phyloP scores from a whole-genome alignment of 2,888 invertebrate species.

The Eucera pruinosa region DNA sequence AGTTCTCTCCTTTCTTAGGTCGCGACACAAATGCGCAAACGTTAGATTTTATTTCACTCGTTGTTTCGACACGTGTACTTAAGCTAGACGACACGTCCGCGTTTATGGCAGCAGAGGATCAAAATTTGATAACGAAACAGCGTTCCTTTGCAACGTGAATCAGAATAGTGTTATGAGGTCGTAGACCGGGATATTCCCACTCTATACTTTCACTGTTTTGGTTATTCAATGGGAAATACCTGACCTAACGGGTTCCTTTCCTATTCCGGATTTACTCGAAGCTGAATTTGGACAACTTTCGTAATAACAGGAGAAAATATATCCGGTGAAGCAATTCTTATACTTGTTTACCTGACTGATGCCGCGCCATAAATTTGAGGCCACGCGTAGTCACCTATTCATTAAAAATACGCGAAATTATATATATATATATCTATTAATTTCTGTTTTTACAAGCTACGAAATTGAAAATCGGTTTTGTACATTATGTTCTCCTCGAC shows the following conservation, averaged over 20 bases:
- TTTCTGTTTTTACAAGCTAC: too few species aligned
- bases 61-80: not conserved
- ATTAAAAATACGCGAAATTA: too few species aligned
- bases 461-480: too few species aligned
- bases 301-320: too few species aligned
- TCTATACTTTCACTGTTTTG: not conserved
- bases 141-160: constrained; percentile 14
- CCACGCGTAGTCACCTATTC: too few species aligned
- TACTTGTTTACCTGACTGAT: not conserved
- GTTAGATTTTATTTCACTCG: not conserved
- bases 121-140: constrained; percentile 18
- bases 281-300: not conserved
- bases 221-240: not conserved
- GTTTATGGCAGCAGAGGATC: not conserved
- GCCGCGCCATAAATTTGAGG: too few species aligned
- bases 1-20: too few species aligned
- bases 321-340: not conserved
- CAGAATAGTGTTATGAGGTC: not conserved
- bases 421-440: too few species aligned
- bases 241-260: not conserved
- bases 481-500: too few species aligned
- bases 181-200: not conserved
- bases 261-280: not conserved
- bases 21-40: not conserved
- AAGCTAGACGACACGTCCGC: not conserved